Base-by-base conservation (phyloP, 2,888 invertebrate species). In the Peribatodes rhomboidaria region DNA sequence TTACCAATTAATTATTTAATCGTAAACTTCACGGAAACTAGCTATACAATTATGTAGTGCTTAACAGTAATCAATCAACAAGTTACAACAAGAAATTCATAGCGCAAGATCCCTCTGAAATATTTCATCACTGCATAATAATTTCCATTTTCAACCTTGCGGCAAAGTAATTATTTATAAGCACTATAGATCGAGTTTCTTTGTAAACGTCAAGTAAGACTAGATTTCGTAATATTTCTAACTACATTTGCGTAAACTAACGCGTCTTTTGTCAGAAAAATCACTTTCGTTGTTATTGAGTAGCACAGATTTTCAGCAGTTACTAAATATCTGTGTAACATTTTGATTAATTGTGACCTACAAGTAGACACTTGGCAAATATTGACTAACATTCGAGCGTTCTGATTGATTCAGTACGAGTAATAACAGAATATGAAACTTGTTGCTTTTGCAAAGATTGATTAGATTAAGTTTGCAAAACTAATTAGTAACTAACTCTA, bases 221-320 rank as follows among this genome's bases (percentile, higher is more conserved):
- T 41, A 53, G 53, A 22, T 27, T 39, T 41, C n/a, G 39, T 18
- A 22, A 53, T 14, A n/a, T 50, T 35, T 35, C 50, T 20, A 50
- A 31, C 6, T 31, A 10, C 14, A 47, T 37, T 52, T 53, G n/a
- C 44, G 33, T 35, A 31, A 44, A n/a, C 44, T 44, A 55, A 55
- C 42, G 44, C 35, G 44, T 20, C 33, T 44, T n/a, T 55, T 55
- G 55, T 55, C n/a, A 10, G 18, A 33, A 44, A 44, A 55, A 44
- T 33, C 16, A 9, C 22, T 41, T 16, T 3, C 13, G 41, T 53
- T 42, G 16, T 47, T 47, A 1, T 1, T 7, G 27, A 27, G n/a
- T n/a, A 47, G 13, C 44, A 10, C 11, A 27, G 9, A 47, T 47
- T 46, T 27, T 47, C n/a, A 22, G n/a, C n/a, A n/a, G 27, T 14